Conservation (phyloP, 2,888 invertebrate species). For the Tupiocoris notatus region DNA sequence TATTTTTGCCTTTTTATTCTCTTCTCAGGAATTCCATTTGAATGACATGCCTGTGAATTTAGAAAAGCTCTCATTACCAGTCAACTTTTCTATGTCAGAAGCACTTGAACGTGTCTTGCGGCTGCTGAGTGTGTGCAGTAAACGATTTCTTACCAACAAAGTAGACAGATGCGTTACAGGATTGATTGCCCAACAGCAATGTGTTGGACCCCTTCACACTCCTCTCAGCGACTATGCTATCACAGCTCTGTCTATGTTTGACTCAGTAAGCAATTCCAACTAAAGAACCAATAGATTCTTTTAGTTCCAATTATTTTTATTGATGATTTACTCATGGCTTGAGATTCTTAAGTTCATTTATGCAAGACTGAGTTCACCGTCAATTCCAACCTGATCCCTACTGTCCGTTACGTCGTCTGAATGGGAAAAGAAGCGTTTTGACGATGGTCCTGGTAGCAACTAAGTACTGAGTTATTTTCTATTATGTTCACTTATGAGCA, state of each 20-base stretch:
- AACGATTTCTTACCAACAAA: slow-evolving; percentile 92
- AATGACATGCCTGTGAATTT: slow-evolving; percentile 58
- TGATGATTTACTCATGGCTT: too few species aligned
- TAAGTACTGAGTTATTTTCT: too few species aligned
- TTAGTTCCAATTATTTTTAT: too few species aligned
- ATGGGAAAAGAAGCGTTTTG: too few species aligned
- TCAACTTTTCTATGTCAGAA: slow-evolving; percentile 61
- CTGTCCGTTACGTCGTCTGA: too few species aligned
- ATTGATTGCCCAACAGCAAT: slow-evolving; percentile 94
- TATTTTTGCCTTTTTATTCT: too few species aligned
- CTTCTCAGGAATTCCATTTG: slow-evolving; percentile 62
- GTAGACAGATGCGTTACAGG: slow-evolving; percentile 95
- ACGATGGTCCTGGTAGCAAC: too few species aligned
- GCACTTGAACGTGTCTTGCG: slow-evolving; percentile 78
- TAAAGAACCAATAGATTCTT: too few species aligned
- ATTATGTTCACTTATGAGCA: background rate
- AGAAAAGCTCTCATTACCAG: slow-evolving; percentile 60
- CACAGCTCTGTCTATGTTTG: slow-evolving; percentile 81
- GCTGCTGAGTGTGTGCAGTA: slow-evolving; percentile 89
- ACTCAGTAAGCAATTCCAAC: slow-evolving; percentile 56
- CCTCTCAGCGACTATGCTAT: slow-evolving; percentile 94
- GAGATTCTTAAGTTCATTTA: too few species aligned
- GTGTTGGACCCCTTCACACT: slow-evolving; percentile 94
- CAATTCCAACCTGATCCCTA: too few species aligned
- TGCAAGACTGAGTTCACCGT: too few species aligned